Evolutionary conservation across 2,113 vertebrate genomes (phyloP).

Genomic region (Lasiurus borealis): DNA sequence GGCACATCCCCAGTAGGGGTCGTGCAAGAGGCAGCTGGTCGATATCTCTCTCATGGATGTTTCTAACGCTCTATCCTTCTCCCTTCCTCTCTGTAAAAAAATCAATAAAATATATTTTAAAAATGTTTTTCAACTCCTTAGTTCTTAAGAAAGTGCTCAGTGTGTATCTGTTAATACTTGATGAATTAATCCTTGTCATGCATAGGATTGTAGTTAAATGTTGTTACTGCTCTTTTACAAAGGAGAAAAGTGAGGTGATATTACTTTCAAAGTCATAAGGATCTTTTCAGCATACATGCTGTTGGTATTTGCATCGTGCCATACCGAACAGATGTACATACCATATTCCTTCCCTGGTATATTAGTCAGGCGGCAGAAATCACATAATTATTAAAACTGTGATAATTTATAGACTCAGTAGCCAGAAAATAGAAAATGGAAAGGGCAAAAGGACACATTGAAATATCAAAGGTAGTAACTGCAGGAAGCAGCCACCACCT

Average conservation of each 20-base stretch:
- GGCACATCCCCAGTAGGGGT: too few relatives aligned
- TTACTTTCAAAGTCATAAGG: background rate
- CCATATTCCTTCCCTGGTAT: background rate
- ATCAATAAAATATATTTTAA: too few relatives aligned
- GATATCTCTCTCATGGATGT: too few relatives aligned
- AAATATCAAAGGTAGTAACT: background rate
- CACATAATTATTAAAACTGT: constrained; percentile 19
- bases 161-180: background rate
- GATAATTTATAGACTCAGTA: background rate
- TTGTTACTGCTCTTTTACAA: background rate
- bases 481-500: background rate
- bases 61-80: too few relatives aligned
- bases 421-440: constrained; percentile 17
- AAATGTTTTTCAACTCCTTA: background rate
- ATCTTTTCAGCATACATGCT: background rate
- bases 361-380: background rate
- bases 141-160: constrained; percentile 19
- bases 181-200: background rate
- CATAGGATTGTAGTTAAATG: background rate
- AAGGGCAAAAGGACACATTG: background rate
- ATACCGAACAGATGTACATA: background rate
- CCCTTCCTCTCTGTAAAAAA: too few relatives aligned
- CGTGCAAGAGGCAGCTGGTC: too few relatives aligned
- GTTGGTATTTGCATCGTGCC: background rate
- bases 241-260: background rate